Conservation (phyloP, 2,113 vertebrate species). For the Leiothrix lutea region DNA sequence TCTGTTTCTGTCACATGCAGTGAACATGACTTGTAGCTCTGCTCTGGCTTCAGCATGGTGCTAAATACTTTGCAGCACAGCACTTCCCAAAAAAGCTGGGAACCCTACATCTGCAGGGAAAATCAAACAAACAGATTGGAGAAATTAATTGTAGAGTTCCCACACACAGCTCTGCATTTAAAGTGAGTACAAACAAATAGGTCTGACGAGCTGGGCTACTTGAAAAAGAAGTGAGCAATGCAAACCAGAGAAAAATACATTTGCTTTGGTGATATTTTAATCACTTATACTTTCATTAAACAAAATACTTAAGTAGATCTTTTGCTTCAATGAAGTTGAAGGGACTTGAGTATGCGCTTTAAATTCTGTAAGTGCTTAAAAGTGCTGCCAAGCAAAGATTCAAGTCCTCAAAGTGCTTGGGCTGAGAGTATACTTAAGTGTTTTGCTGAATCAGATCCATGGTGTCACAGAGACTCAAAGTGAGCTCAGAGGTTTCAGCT, state of each 20-base stretch:
- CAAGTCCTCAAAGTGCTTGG: neutral
- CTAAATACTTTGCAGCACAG: neutral
- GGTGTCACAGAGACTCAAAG: neutral
- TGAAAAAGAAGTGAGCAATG: neutral
- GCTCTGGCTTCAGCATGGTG: neutral
- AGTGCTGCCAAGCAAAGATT: neutral
- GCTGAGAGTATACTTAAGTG: neutral
- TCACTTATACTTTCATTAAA: neutral
- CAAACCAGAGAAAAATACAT: neutral
- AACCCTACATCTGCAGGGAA: neutral
- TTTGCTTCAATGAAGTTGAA: neutral
- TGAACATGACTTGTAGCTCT: neutral
- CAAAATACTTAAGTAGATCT: conserved; percentile 15
- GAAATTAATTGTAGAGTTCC: neutral
- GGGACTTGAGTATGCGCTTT: neutral
- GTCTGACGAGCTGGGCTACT: neutral
- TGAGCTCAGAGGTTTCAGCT: neutral
- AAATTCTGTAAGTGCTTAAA: conserved; percentile 21
- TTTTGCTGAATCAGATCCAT: conserved; percentile 28
- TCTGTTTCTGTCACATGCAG: neutral
- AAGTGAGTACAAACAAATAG: conserved; percentile 1
- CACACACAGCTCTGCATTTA: neutral
- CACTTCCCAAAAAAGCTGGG: neutral
- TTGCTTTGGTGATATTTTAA: neutral
- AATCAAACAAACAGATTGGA: neutral